phyloP scores from a whole-genome alignment of 2,797 vertebrate genomes.

The Pagetopsis macropterus region DNA sequence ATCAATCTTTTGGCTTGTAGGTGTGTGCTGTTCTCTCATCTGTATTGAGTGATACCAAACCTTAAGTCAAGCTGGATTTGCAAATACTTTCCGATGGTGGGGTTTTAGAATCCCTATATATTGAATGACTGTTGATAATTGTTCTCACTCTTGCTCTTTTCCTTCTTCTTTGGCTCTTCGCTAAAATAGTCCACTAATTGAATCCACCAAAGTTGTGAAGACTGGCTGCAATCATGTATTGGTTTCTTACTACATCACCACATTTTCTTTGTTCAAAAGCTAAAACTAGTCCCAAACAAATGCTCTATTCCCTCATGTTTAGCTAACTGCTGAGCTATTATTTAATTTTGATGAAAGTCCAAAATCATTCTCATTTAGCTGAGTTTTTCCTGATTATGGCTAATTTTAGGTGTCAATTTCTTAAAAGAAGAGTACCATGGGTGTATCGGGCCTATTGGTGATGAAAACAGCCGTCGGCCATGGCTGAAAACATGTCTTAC shows the following conservation, averaged over 20 bases:
- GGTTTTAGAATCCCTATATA: background rate
- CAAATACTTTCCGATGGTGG: conserved; percentile 26
- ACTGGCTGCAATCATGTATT: too few species aligned
- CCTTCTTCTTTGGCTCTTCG: background rate
- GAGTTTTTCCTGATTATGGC: background rate
- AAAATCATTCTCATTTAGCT: background rate
- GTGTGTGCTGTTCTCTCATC: conserved; percentile 35
- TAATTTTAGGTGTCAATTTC: background rate
- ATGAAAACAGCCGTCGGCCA: background rate
- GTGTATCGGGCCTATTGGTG: background rate
- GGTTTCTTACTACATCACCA: background rate
- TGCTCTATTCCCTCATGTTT: too few species aligned
- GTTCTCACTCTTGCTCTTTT: background rate
- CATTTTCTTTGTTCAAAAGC: background rate
- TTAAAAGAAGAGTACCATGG: background rate
- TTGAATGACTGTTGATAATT: background rate
- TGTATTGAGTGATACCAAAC: conserved; percentile 5
- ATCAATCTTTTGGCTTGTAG: conserved; percentile 77
- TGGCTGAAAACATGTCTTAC: background rate
- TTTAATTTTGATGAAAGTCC: background rate
- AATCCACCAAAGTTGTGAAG: too few species aligned
- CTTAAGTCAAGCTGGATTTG: conserved; percentile 4
- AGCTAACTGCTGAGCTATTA: background rate
- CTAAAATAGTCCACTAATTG: background rate
- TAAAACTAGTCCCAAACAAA: background rate